Conservation (phyloP, 2,797 vertebrate species). For the Balearica regulorum region DNA sequence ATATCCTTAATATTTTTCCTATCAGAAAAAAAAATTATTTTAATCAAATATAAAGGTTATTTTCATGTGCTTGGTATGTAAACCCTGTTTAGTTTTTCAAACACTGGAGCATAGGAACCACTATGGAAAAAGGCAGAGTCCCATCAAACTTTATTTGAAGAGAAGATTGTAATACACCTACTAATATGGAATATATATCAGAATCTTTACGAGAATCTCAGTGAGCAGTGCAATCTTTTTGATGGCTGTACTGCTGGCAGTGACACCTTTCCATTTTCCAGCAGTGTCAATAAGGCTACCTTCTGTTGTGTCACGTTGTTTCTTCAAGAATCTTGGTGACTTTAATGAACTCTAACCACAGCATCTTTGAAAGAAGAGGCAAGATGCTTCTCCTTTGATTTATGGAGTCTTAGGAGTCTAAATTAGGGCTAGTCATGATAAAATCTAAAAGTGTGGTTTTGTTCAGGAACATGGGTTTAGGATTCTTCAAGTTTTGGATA, state of each 20-base stretch:
- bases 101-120: neutral
- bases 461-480: neutral
- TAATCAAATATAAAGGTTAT: neutral
- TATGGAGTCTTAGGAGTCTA: neutral
- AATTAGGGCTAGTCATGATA: neutral
- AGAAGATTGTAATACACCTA: neutral
- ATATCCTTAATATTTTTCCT: neutral
- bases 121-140: neutral
- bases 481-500: neutral
- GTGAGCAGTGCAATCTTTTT: neutral
- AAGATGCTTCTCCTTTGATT: neutral
- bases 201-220: neutral
- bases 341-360: neutral
- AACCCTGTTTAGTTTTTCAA: neutral
- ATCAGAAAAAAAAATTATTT: neutral
- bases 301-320: neutral
- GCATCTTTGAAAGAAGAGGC: neutral
- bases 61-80: neutral
- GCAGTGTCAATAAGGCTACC: neutral
- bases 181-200: neutral
- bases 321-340: neutral
- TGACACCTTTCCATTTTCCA: neutral
- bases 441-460: neutral
- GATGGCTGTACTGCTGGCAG: neutral
- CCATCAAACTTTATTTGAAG: neutral